These are phyloP conservation scores for Spicauda simplicius DNA, from an alignment of 2,888 invertebrate species.

Conservation along the genomic window DNA sequence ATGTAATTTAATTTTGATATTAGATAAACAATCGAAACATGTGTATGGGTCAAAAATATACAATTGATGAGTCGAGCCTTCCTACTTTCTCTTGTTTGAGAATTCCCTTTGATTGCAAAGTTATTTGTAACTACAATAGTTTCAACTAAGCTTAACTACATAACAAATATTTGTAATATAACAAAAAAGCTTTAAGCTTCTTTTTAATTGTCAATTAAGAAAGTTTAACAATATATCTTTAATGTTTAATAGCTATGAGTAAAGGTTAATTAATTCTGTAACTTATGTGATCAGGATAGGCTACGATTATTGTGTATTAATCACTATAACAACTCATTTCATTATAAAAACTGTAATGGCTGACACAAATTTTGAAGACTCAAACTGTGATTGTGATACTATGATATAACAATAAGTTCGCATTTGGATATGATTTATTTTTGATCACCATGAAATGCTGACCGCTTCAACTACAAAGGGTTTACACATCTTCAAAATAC, in stretches of 20 bases:
- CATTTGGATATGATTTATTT: slow-evolving; percentile 62
- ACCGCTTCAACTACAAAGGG: slow-evolving; percentile 5
- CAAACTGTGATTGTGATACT: slow-evolving; percentile 11
- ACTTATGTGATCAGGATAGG: not conserved
- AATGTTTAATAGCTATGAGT: not conserved
- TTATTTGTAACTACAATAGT: no score
- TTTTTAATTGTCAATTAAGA: slow-evolving; percentile 1
- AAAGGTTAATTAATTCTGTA: slow-evolving; percentile 13
- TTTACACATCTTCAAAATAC: not conserved
- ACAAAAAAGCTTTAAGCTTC: not conserved
- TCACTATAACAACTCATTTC: not conserved
- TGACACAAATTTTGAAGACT: not conserved
- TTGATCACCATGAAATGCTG: slow-evolving; percentile 18
- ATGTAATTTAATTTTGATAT: slow-evolving; percentile 44
- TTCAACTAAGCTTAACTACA: not conserved
- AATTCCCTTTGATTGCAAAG: no score
- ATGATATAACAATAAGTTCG: slow-evolving; percentile 48
- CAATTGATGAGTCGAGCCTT: slow-evolving; percentile 10
- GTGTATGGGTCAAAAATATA: slow-evolving; percentile 11
- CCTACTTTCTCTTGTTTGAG: slow-evolving; percentile 11
- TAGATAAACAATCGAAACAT: slow-evolving; percentile 36
- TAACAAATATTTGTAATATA: not conserved
- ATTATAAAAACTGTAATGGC: slow-evolving; percentile 10
- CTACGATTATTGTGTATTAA: slow-evolving; percentile 5
- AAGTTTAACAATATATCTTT: not conserved